Conservation (phyloP, 2,797 vertebrate genomes). For the Sebastes vulpes region DNA sequence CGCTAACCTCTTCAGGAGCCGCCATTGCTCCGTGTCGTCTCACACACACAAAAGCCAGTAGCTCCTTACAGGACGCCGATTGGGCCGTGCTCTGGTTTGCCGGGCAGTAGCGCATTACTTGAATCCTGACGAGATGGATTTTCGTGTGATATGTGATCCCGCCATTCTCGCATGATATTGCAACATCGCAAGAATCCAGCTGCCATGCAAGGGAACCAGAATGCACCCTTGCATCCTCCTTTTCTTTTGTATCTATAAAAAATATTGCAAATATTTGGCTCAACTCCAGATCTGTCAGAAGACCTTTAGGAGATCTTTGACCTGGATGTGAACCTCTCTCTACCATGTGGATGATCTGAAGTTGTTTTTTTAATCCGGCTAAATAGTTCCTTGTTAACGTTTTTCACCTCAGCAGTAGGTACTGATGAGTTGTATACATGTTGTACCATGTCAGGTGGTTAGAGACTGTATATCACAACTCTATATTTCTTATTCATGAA, state of each 20-base stretch:
- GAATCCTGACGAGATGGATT: neutral
- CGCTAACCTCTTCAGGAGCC: no score
- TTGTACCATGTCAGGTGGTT: neutral
- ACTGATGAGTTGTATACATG: neutral
- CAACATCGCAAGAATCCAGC: no score
- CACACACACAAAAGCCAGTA: neutral
- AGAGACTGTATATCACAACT: neutral
- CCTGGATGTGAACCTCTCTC: neutral
- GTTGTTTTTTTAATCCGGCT: neutral
- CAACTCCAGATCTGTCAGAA: neutral
- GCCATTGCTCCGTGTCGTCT: neutral
- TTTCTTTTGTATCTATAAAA: neutral
- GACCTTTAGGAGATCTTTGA: neutral
- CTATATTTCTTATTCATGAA: conserved; percentile 40
- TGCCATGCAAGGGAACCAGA: neutral
- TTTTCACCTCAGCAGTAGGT: neutral
- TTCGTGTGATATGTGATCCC: neutral
- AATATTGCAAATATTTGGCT: neutral
- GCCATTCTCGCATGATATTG: no score
- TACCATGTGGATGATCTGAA: neutral
- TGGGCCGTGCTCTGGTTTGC: neutral
- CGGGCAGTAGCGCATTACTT: neutral
- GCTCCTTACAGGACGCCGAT: no score
- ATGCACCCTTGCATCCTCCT: neutral
- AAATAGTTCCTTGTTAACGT: neutral